Percentiles rank a stretch among this genome's conserved stretches.
phyloP scores from a whole-genome alignment of 35 echinoderm and acorn worm species.

The Heliocidaris erythrogramma region DNA sequence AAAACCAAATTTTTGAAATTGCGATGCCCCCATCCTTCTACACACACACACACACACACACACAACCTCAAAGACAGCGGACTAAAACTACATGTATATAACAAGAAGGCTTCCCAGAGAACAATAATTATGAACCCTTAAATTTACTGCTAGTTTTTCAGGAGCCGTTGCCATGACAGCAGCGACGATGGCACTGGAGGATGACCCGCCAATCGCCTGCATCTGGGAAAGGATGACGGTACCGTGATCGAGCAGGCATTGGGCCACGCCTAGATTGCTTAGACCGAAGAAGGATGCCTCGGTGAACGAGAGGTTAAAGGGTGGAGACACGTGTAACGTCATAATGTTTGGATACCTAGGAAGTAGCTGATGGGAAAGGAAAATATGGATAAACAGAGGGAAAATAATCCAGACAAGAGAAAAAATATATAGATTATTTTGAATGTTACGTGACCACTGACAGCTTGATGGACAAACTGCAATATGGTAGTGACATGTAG shows the following conservation, averaged over 20 bases:
- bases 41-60: too few relatives aligned
- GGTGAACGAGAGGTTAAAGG: slow-evolving; percentile 69
- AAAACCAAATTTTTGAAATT: too few relatives aligned
- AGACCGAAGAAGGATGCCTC: slow-evolving; percentile 86
- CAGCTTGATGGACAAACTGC: too few relatives aligned
- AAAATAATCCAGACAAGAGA: too few relatives aligned
- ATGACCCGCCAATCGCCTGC: slow-evolving; percentile 64
- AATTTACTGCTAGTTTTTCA: slow-evolving; percentile 54
- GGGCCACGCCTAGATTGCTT: slow-evolving; percentile 68
- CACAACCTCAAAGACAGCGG: too few relatives aligned
- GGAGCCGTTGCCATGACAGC: slow-evolving; percentile 81
- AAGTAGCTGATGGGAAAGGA: neutral
- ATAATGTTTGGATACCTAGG: neutral
- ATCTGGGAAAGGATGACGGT: slow-evolving; percentile 44
- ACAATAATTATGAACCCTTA: neutral
- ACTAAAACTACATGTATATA: too few relatives aligned
- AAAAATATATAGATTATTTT: too few relatives aligned
- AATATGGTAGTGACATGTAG: too few relatives aligned
- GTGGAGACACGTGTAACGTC: slow-evolving; percentile 54
- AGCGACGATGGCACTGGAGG: slow-evolving; percentile 76
- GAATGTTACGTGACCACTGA: too few relatives aligned
- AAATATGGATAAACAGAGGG: neutral
- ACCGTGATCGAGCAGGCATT: slow-evolving; percentile 80
- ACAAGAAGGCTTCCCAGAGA: too few relatives aligned
- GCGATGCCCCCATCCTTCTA: too few relatives aligned